Evolutionary conservation across 2,113 vertebrate species (phyloP), one percentile per base, ranked within the genome.

Genomic region (Bambusicola thoracicus): DNA sequence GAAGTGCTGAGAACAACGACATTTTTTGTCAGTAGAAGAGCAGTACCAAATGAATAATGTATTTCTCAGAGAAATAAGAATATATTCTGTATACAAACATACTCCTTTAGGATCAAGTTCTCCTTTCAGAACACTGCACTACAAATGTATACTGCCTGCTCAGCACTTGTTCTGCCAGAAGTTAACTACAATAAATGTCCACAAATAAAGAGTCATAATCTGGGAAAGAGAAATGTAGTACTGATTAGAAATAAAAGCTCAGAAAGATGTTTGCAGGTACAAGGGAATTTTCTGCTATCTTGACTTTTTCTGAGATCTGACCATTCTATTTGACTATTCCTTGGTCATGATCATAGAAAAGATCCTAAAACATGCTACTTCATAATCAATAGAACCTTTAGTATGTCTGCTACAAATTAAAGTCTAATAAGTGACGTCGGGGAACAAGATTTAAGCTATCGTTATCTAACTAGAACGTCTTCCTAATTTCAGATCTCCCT

Each of bases 111-210:
- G 58, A 87, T 51, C 29, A 67, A 40, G 13, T 34, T 91, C 34
- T 87, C 29, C 21, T 62, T 72, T 91, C 21, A 81, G 81, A 90
- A 87, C n/a, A 70, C 38, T 62, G 18, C 8, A 63, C n/a, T 75
- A 48, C 69, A 94, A 81, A 72, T 36, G 22, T 75, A 24, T 46
- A 29, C 59, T 93, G 43, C 68, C n/a, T 69, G 43, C 44, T 96
- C 69, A 92, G 81, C 76, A 63, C 38, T 74, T 74, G 20, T 51
- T 92, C 48, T 92, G 66, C 48, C 53, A 92, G 58, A 87, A 90
- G n/a, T 79, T 80, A 91, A 61, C 34, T 61, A 59, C 63, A 65
- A 81, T 32, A 85, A 81, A 87, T 69, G 8, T 22, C 25, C 44
- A 66, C 41, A 89, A 92, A 90, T 77, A 81, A 87, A 89, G 34